Base-by-base conservation (phyloP, 2,797 vertebrate species). In the Peromyscus nudipes region DNA sequence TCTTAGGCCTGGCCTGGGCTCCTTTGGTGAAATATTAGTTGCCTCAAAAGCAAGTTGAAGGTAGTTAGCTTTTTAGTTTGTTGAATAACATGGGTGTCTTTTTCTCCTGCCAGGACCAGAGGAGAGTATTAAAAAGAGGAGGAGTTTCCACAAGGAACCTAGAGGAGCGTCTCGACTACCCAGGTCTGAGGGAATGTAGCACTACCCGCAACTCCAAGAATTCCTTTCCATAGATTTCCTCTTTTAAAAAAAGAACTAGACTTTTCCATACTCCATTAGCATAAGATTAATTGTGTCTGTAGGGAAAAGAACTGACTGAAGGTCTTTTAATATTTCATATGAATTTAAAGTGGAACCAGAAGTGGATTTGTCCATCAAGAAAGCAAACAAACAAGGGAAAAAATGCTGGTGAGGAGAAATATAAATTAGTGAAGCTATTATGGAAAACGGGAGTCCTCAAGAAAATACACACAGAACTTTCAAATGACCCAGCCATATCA, bases 281-380 rank as follows among this genome's bases (percentile, higher is more conserved):
- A 6, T 94, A 27, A 81, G 46, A 89, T 75, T 13, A 52, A 62
- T 87, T 19, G 9, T 27, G 6, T 37, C 73, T 94, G 6, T 2
- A 60, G 79, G 67, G 4, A 52, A 57, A 83, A 94, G 65, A 29
- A 49, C 5, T 19, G 11, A 21, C 40, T 43, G 34, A 1, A 7
- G 23, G 25, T 89, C 65, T 90, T 94, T 86, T 80, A 62, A 86
- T 69, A 69, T 73, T 77, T 64, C 29, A 85, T 46, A 52, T 92
- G 57, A 80, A 80, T 77, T 89, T 75, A 94, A 92, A 93, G 64
- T 83, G 85, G 19, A 79, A 88, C 67, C 85, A 67, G 69, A 71
- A 37, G 62, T 75, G 27, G 49, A 73, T 76, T 89, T 79, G 60
- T 80, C 55, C 60, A 79, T 65, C 43, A 65, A 80, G 43, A 31